Evolutionary conservation across 2,888 invertebrate genomes (phyloP).

Genomic region (Idaea straminata): DNA sequence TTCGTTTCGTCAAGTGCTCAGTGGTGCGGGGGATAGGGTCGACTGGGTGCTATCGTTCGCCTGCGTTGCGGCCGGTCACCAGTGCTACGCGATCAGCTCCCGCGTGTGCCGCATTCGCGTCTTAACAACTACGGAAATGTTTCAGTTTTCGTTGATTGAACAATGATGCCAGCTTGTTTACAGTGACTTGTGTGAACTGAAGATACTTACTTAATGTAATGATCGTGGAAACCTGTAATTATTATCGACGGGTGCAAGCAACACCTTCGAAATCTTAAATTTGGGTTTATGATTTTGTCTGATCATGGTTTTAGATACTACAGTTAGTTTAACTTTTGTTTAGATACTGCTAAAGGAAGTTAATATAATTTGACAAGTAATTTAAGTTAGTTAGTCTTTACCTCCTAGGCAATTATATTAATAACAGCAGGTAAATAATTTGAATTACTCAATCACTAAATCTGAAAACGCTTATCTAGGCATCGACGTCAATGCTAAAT

Average conservation of each 20-base stretch:
- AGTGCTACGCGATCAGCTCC: constrained; percentile 70
- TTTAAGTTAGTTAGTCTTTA: background rate
- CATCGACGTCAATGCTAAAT: constrained; percentile 4
- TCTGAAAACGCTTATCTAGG: background rate
- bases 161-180: constrained; percentile 61
- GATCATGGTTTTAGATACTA: constrained; percentile 28
- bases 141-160: constrained; percentile 50
- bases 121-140: constrained; percentile 35
- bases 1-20: constrained; percentile 44
- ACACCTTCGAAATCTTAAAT: constrained; percentile 12
- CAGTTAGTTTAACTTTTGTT: background rate
- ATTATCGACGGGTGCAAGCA: constrained; percentile 52
- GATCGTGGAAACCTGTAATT: constrained; percentile 49
- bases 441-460: background rate
- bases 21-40: constrained; percentile 69
- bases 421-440: background rate
- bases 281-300: constrained; percentile 38
- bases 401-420: background rate
- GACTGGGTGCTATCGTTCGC: constrained; percentile 73
- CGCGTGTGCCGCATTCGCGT: constrained; percentile 63
- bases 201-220: constrained; percentile 43
- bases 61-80: constrained; percentile 46
- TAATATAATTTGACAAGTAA: background rate
- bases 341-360: background rate
- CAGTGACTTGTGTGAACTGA: constrained; percentile 68